A percentile compares a stretch with the other conserved stretches of the same genome.
phyloP scores from a whole-genome alignment of 1,140 invertebrate species.

The Nymphalis io region DNA sequence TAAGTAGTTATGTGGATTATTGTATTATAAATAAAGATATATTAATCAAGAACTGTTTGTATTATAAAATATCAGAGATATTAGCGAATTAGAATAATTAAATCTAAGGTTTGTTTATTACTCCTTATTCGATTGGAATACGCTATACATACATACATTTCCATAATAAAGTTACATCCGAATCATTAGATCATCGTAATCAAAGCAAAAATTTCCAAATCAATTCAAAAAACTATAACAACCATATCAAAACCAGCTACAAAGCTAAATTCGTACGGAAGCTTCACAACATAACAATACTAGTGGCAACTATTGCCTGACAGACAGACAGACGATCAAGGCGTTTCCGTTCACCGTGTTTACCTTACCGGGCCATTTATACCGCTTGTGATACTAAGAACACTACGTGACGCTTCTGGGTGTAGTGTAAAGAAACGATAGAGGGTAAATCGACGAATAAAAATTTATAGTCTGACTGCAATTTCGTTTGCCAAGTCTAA shows the following conservation, averaged over 20 bases:
- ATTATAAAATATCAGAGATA: too few relatives aligned
- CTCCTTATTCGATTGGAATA: too few relatives aligned
- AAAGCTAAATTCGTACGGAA: slow-evolving; percentile 25
- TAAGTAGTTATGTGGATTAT: too few relatives aligned
- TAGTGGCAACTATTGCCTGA: slow-evolving; percentile 41
- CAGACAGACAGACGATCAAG: slow-evolving; percentile 39
- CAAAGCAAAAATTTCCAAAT: slow-evolving; percentile 2
- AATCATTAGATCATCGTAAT: neutral
- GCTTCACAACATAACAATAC: slow-evolving; percentile 35
- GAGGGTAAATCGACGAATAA: neutral
- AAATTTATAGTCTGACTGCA: too few relatives aligned
- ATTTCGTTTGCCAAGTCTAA: too few relatives aligned
- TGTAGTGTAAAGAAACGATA: slow-evolving; percentile 13
- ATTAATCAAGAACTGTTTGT: too few relatives aligned
- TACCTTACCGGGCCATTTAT: slow-evolving; percentile 37
- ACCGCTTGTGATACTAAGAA: slow-evolving; percentile 52
- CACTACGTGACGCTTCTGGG: slow-evolving; percentile 50
- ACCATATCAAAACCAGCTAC: slow-evolving; percentile 20
- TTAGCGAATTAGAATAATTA: too few relatives aligned
- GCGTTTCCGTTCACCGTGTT: slow-evolving; percentile 47
- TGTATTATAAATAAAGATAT: too few relatives aligned
- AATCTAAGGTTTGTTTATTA: too few relatives aligned
- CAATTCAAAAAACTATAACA: slow-evolving; percentile 7
- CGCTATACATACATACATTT: too few relatives aligned
- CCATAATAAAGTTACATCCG: neutral